phyloP scores from a whole-genome alignment of 2,888 invertebrate species.

The Eupsilia transversa region DNA sequence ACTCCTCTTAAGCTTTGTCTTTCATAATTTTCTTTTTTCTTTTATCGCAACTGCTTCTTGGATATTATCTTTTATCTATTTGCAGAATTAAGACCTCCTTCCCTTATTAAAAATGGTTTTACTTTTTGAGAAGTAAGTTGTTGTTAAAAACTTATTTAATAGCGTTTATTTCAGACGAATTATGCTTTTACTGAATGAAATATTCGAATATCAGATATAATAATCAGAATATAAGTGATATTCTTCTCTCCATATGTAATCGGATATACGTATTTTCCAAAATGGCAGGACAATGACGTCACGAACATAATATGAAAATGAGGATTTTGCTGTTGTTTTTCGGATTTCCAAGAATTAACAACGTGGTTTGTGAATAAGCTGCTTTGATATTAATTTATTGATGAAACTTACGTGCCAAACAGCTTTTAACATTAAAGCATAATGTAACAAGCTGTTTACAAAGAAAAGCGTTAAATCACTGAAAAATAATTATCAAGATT shows the following conservation, averaged over 20 bases:
- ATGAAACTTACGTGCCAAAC: neutral
- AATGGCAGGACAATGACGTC: neutral
- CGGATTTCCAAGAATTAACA: neutral
- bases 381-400: neutral
- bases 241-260: neutral
- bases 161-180: neutral
- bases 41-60: constrained; percentile 71
- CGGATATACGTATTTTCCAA: neutral
- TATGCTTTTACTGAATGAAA: neutral
- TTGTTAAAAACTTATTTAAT: neutral
- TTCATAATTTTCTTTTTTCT: constrained; percentile 80
- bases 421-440: too few species aligned
- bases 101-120: constrained; percentile 41
- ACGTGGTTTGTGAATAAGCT: neutral
- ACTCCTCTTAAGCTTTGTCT: constrained; percentile 76
- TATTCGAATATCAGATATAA: neutral
- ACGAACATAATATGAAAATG: neutral
- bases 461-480: neutral
- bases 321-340: neutral
- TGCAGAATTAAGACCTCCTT: constrained; percentile 65
- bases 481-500: neutral
- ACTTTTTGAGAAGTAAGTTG: constrained; percentile 6
- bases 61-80: constrained; percentile 81
- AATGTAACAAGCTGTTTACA: neutral
- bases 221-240: neutral